phyloP scores from a whole-genome alignment of 2,797 vertebrate genomes.

The Myripristis jacobus region DNA sequence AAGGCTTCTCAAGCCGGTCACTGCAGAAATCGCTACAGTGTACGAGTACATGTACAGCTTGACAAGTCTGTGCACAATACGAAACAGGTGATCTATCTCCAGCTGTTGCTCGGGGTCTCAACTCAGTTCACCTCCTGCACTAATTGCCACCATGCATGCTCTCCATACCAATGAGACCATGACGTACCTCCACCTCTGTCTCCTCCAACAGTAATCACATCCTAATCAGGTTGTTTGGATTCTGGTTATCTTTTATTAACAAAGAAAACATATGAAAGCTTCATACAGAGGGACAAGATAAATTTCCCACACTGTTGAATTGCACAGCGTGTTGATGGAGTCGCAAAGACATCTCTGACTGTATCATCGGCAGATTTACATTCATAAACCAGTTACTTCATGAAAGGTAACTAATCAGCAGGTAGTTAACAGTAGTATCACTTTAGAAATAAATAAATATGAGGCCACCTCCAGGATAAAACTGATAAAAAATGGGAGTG shows the following conservation, averaged over 20 bases:
- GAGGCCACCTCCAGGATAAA: slow-evolving; percentile 12
- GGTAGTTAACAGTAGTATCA: neutral
- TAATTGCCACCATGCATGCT: slow-evolving; percentile 35
- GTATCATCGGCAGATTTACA: slow-evolving; percentile 19
- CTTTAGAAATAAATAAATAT: slow-evolving; percentile 4
- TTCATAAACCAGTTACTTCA: neutral
- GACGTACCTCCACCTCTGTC: slow-evolving; percentile 11
- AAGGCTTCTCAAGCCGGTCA: no score
- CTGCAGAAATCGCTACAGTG: no score
- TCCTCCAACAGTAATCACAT: slow-evolving; percentile 15
- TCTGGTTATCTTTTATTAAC: slow-evolving; percentile 20
- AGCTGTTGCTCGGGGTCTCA: slow-evolving; percentile 29
- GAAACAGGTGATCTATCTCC: slow-evolving; percentile 8
- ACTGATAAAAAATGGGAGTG: slow-evolving; percentile 24
- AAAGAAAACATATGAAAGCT: slow-evolving; percentile 10
- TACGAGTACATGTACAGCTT: no score
- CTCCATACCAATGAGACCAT: slow-evolving; percentile 38
- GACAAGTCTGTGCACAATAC: no score
- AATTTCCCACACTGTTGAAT: slow-evolving; percentile 8
- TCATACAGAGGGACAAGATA: neutral
- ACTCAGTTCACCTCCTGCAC: slow-evolving; percentile 23
- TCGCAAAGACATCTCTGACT: slow-evolving; percentile 14
- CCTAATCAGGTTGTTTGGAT: slow-evolving; percentile 35
- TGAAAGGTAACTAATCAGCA: no score
- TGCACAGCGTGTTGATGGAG: slow-evolving; percentile 10